phyloP scores from a whole-genome alignment of 2,888 invertebrate species.

The Empis livida region DNA sequence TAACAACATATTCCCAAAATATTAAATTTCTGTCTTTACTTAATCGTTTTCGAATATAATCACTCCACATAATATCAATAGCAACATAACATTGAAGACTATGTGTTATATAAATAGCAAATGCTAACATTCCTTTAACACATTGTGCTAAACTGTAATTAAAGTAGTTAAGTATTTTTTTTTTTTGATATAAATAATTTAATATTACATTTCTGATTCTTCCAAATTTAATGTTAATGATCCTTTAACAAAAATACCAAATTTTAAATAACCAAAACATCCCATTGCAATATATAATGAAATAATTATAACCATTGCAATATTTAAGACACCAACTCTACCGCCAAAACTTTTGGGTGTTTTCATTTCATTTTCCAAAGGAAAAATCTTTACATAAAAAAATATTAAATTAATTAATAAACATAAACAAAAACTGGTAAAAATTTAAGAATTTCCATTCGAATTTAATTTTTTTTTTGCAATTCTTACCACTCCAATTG shows the following conservation, averaged over 20 bases:
- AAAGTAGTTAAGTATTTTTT: too few species aligned
- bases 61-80: conserved; percentile 60
- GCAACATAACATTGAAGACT: conserved; percentile 85
- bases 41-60: conserved; percentile 28
- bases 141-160: conserved; percentile 47
- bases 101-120: conserved; percentile 68
- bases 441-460: not conserved
- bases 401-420: not conserved
- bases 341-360: conserved; percentile 66
- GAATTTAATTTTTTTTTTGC: not conserved
- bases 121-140: conserved; percentile 47
- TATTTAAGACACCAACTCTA: conserved; percentile 64
- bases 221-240: conserved; percentile 78
- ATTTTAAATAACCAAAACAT: conserved; percentile 74
- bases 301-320: conserved; percentile 67
- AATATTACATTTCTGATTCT: conserved; percentile 38
- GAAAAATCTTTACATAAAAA: conserved; percentile 57
- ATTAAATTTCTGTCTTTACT: conserved; percentile 26
- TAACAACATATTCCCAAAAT: conserved; percentile 40
- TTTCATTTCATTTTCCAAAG: conserved; percentile 83
- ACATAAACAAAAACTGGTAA: not conserved
- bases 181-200: not conserved
- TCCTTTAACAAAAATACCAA: conserved; percentile 52
- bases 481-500: conserved; percentile 59
- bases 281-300: conserved; percentile 65